Evolutionary conservation across 1,140 invertebrate genomes (phyloP), one percentile per base, ranked within the genome.

Genomic region (Dendrolimus punctatus): DNA sequence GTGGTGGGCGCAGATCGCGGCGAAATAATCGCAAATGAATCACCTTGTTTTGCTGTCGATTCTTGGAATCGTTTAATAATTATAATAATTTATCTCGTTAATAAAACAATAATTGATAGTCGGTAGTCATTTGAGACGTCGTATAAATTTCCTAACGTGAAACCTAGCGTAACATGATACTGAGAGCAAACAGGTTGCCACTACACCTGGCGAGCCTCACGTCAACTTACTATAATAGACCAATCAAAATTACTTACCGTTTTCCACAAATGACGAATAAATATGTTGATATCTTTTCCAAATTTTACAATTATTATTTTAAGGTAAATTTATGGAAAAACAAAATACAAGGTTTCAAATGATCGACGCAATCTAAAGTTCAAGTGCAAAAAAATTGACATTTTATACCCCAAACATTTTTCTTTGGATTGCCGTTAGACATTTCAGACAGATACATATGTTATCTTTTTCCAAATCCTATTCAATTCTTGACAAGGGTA

Each of bases 141-240:
- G 76, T 81, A 85, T 83, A 81, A 77, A 81, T 85, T 85, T 82
- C 76, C 79, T 82, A 81, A 85, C 79, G 80, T 85, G 81, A 83
- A 80, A 81, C 75, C 81, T 75, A 76, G 73, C 76, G 81, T 81
- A 85, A 82, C 66, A 52, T 72, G 78, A 85, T 73, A 76, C 67
- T 51, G 65, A 68, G 60, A 66, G 57, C 67, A 69, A 78, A 82
- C 79, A 67, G 79, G 79, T 80, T 77, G 71, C 62, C 66, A 63
- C 62, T 75, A 75, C 81, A 85, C 79, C 81, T 85, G 81, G 58
- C 70, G 68, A 71, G 57, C 55, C 66, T 74, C 73, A 74, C 77
- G 66, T 80, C 80, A 73, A 75, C 69, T 77, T 66, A 23, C 64
- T 50, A 61, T 80, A 76, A 80, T 79, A 80, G 66, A 74, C 71